Conservation (phyloP, 37 sponge, comb jelly and placozoan species). For the Halichondria panicea region DNA sequence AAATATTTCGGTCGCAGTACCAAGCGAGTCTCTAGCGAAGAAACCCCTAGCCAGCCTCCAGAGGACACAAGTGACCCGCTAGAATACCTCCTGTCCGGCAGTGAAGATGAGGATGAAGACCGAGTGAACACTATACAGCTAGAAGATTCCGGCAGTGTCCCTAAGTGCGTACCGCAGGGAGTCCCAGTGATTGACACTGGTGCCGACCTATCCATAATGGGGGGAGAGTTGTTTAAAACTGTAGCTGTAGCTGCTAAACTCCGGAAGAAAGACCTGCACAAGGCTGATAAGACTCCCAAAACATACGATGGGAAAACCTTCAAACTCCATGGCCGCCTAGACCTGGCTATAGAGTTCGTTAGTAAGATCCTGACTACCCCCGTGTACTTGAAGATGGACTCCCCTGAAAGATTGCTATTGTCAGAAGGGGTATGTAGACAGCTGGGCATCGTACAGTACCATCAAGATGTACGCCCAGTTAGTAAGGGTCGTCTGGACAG, state of each 20-base stretch:
- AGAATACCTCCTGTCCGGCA: too few relatives aligned
- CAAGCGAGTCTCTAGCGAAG: too few relatives aligned
- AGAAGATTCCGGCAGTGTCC: slow-evolving; percentile 27
- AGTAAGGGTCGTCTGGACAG: too few relatives aligned
- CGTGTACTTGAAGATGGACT: slow-evolving; percentile 51
- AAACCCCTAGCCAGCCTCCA: too few relatives aligned
- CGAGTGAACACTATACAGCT: too few relatives aligned
- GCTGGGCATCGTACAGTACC: slow-evolving; percentile 46
- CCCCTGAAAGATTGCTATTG: slow-evolving; percentile 44
- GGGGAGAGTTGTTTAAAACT: slow-evolving; percentile 13
- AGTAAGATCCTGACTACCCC: slow-evolving; percentile 27
- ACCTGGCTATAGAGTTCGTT: slow-evolving; percentile 32
- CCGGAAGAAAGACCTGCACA: too few relatives aligned
- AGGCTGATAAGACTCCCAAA: slow-evolving; percentile 22
- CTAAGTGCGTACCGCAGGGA: slow-evolving; percentile 37
- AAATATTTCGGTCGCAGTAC: too few relatives aligned
- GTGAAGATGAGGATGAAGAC: too few relatives aligned
- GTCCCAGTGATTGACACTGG: slow-evolving; percentile 44
- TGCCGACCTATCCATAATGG: slow-evolving; percentile 34
- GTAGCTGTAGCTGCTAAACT: slow-evolving; percentile 21
- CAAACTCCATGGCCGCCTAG: slow-evolving; percentile 38
- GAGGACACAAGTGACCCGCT: too few relatives aligned
- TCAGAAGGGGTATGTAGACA: too few relatives aligned
- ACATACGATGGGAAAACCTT: slow-evolving; percentile 36
- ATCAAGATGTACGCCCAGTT: slow-evolving; percentile 32